Evolutionary conservation across 1,140 invertebrate species (phyloP).

Genomic region (Drosophila fuyamai): DNA sequence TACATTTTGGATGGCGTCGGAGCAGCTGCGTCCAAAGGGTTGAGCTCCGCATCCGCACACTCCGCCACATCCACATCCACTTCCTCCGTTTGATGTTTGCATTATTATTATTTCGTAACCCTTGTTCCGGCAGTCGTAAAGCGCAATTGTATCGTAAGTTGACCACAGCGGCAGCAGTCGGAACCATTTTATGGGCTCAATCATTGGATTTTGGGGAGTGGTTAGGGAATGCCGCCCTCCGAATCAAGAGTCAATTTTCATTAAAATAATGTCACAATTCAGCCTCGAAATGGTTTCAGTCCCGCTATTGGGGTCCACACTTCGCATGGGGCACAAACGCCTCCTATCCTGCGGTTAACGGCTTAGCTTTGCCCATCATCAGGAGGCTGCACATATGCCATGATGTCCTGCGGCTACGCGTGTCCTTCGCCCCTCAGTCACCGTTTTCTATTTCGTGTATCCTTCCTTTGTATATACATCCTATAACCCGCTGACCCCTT

Average conservation of each 20-base stretch:
- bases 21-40: conserved; percentile 66
- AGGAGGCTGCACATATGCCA: conserved; percentile 45
- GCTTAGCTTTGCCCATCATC: conserved; percentile 60
- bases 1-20: conserved; percentile 51
- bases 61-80: neutral
- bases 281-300: conserved; percentile 44
- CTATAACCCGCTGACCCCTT: neutral
- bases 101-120: conserved; percentile 51
- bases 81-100: conserved; percentile 32
- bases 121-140: conserved; percentile 25
- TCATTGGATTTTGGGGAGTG: conserved; percentile 28
- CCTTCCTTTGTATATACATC: neutral
- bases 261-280: conserved; percentile 71
- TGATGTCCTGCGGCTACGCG: conserved; percentile 61
- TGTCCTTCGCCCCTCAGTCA: conserved; percentile 10
- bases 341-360: conserved; percentile 57
- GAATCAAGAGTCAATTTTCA: conserved; percentile 71
- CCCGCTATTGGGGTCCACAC: conserved; percentile 15
- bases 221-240: neutral
- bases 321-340: conserved; percentile 5
- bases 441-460: neutral
- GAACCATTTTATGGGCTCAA: conserved; percentile 39
- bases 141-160: conserved; percentile 45
- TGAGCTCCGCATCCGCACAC: conserved; percentile 7
- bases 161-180: conserved; percentile 32